A percentile compares a stretch with the other conserved stretches of the same genome.
These are phyloP conservation scores for Drosophila cardini DNA, from an alignment of 1,140 invertebrate genomes.

Conservation along the genomic window DNA sequence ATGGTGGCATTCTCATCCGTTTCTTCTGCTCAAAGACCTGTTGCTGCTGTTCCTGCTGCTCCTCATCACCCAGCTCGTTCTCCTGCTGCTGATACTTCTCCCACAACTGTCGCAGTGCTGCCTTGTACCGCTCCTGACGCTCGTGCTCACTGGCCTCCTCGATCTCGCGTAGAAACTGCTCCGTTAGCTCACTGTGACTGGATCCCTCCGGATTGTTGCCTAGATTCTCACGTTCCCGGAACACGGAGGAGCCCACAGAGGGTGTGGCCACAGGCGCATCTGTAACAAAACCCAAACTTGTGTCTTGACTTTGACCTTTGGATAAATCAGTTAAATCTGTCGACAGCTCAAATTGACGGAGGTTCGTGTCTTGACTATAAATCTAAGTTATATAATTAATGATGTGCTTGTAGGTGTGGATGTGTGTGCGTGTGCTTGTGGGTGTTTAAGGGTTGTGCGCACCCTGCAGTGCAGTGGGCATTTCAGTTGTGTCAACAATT, in stretches of 20 bases:
- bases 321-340: neutral
- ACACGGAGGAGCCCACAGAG: constrained; percentile 49
- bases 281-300: constrained; percentile 7
- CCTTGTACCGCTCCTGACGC: constrained; percentile 85
- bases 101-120: constrained; percentile 87
- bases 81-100: constrained; percentile 86
- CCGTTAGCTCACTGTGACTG: constrained; percentile 86
- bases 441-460: neutral
- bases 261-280: constrained; percentile 22
- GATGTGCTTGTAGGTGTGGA: constrained; percentile 5
- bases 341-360: constrained; percentile 39
- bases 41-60: constrained; percentile 4
- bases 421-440: constrained; percentile 20
- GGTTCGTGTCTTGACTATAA: constrained; percentile 16
- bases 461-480: neutral
- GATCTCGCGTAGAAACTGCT: constrained; percentile 86
- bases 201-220: constrained; percentile 4
- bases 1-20: constrained; percentile 86
- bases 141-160: constrained; percentile 84
- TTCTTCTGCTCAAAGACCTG: constrained; percentile 85
- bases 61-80: constrained; percentile 60
- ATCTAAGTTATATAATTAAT: constrained; percentile 49
- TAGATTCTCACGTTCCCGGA: constrained; percentile 74
- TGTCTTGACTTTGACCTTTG: constrained; percentile 41
- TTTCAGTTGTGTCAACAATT: neutral